A percentile compares a stretch with the other conserved stretches of the same genome.
Conservation (phyloP, 2,113 vertebrate species). For the Probosciger aterrimus region DNA sequence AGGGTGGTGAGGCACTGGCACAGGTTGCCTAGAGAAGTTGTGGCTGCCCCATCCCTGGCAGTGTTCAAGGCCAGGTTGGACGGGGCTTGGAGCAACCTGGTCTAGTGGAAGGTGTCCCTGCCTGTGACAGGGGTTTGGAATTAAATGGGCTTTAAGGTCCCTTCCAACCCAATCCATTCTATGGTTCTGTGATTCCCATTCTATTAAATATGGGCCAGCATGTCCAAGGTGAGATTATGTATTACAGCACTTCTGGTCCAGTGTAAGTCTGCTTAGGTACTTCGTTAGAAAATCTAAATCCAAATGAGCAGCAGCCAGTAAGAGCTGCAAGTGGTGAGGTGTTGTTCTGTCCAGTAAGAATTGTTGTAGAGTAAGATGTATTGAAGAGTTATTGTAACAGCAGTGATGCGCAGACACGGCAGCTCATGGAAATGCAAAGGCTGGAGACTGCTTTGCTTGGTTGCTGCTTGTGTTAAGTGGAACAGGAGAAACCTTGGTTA, state of each 20-base stretch:
- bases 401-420: fast-evolving
- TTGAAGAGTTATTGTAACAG: background rate
- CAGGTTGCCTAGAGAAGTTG: no score
- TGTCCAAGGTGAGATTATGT: background rate
- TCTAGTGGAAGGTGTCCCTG: background rate
- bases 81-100: background rate
- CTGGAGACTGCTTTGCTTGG: background rate
- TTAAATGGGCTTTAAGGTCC: background rate
- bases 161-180: background rate
- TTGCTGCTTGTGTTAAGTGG: background rate
- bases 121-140: background rate
- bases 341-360: background rate
- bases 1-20: no score
- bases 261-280: background rate
- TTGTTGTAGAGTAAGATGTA: background rate
- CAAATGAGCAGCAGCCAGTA: background rate
- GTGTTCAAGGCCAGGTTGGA: background rate
- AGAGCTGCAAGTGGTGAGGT: background rate
- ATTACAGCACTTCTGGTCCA: background rate
- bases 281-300: background rate
- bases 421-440: background rate
- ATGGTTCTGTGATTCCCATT: background rate
- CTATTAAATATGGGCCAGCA: background rate
- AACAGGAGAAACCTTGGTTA: background rate
- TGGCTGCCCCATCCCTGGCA: background rate